phyloP scores from a whole-genome alignment of 2,888 invertebrate genomes.

The Diplolepis rosae region DNA sequence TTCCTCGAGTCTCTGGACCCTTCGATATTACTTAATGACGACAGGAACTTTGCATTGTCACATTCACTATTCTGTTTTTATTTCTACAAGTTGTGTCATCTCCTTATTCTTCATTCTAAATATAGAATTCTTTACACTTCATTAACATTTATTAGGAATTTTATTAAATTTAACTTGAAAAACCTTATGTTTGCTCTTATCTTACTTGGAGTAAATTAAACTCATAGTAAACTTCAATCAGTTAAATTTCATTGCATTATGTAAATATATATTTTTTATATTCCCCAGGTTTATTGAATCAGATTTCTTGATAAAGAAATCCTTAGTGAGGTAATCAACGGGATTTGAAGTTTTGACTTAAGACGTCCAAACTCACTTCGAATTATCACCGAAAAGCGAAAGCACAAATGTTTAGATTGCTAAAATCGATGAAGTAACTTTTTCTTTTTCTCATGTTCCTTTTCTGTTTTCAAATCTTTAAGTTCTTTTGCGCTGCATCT shows the following conservation, averaged over 20 bases:
- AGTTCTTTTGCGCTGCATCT: slow-evolving; percentile 39
- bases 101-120: too few species aligned
- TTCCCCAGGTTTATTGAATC: slow-evolving; percentile 4
- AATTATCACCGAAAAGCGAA: slow-evolving; percentile 69
- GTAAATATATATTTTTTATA: too few species aligned
- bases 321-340: slow-evolving; percentile 15
- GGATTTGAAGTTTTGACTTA: slow-evolving; percentile 41
- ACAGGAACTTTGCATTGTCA: not conserved
- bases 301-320: slow-evolving; percentile 8
- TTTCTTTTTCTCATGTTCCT: slow-evolving; percentile 33
- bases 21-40: slow-evolving; percentile 35
- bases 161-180: too few species aligned
- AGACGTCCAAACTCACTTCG: slow-evolving; percentile 56
- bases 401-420: slow-evolving; percentile 49
- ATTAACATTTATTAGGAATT: too few species aligned
- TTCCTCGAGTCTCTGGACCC: slow-evolving; percentile 27
- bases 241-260: too few species aligned
- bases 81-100: too few species aligned
- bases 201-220: too few species aligned
- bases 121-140: too few species aligned
- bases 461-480: too few species aligned
- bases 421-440: slow-evolving; percentile 64
- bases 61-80: not conserved
- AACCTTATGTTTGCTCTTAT: too few species aligned
- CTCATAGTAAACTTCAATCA: too few species aligned